phyloP scores from a whole-genome alignment of 2,888 invertebrate genomes.

The Hyles lineata region DNA sequence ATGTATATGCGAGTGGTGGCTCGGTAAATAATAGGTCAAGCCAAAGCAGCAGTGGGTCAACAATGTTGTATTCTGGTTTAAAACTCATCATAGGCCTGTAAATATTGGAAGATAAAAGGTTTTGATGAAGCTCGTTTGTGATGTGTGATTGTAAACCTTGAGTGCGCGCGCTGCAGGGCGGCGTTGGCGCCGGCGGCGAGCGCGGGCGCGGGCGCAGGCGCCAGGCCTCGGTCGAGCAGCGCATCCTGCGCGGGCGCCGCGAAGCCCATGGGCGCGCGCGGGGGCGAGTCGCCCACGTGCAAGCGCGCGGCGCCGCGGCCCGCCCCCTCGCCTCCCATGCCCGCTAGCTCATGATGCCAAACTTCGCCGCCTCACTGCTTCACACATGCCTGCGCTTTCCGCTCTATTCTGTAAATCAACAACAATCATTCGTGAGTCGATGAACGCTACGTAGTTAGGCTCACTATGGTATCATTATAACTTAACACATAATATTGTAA shows the following conservation, averaged over 20 bases:
- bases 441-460: neutral
- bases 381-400: slow-evolving; percentile 33
- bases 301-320: slow-evolving; percentile 87
- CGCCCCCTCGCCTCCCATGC: slow-evolving; percentile 86
- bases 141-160: slow-evolving; percentile 63
- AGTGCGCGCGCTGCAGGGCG: slow-evolving; percentile 89
- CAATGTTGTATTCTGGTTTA: no score
- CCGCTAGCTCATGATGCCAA: slow-evolving; percentile 81
- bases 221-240: slow-evolving; percentile 82
- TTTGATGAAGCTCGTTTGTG: no score
- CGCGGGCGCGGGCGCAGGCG: slow-evolving; percentile 79
- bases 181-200: slow-evolving; percentile 66
- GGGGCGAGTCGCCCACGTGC: slow-evolving; percentile 86
- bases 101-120: no score
- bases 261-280: slow-evolving; percentile 84
- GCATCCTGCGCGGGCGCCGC: slow-evolving; percentile 85
- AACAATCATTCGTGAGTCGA: neutral
- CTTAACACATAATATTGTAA: neutral
- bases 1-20: no score
- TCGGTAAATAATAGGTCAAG: no score
- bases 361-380: slow-evolving; percentile 68
- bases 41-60: no score
- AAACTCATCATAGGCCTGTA: no score
- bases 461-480: neutral
- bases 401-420: slow-evolving; percentile 9